These are phyloP conservation scores for Stomorhina lunata DNA, from an alignment of 2,888 invertebrate species.

Conservation along the genomic window DNA sequence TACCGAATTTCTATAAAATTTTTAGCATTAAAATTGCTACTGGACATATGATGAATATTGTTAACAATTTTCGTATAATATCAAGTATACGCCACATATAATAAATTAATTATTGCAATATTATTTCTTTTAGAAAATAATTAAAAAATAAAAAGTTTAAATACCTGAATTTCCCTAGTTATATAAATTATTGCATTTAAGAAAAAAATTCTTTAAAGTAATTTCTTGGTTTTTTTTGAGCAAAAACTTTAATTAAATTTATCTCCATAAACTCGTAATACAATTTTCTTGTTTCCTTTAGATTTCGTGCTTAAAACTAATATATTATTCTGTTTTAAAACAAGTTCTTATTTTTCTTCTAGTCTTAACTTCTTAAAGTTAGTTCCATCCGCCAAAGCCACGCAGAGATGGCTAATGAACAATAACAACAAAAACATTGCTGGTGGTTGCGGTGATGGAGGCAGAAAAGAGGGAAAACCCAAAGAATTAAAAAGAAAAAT, in stretches of 20 bases:
- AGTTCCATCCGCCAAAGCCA: background rate
- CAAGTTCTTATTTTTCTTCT: background rate
- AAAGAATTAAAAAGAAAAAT: constrained; percentile 1
- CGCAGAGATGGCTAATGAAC: constrained; percentile 26
- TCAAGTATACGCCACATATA: too few relatives aligned
- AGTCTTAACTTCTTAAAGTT: background rate
- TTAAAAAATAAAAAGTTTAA: too few relatives aligned
- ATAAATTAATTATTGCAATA: too few relatives aligned
- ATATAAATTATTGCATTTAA: background rate
- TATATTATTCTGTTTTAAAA: constrained; percentile 11
- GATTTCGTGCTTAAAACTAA: constrained; percentile 22
- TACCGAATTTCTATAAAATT: too few relatives aligned
- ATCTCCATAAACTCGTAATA: background rate
- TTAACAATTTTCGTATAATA: too few relatives aligned
- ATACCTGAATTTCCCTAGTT: too few relatives aligned
- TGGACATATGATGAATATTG: too few relatives aligned
- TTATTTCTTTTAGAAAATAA: too few relatives aligned
- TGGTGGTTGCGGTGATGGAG: too few relatives aligned
- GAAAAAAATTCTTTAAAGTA: background rate
- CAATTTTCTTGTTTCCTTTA: constrained; percentile 2
- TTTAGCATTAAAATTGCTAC: too few relatives aligned
- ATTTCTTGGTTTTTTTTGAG: background rate
- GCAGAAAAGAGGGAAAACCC: too few relatives aligned
- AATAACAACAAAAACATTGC: constrained; percentile 1
- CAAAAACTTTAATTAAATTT: background rate